Conservation (phyloP, 2,888 invertebrate species). For the Acleris laterana region DNA sequence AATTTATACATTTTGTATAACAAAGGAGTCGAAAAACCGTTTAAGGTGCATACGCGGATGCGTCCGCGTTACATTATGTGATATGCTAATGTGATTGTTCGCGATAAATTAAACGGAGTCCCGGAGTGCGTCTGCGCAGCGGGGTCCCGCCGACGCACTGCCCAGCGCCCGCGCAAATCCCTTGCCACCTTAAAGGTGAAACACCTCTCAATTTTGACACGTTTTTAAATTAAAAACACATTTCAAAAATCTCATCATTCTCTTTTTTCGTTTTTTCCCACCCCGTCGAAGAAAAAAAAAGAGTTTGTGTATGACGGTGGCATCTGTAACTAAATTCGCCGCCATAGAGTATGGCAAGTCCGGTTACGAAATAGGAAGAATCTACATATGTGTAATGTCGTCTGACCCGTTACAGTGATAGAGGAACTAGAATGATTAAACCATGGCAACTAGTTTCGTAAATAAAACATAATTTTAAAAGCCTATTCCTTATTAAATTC, state of each 20-base stretch:
- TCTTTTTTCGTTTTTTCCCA: too few species aligned
- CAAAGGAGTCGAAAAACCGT: slow-evolving; percentile 80
- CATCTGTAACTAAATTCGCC: too few species aligned
- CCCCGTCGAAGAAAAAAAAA: too few species aligned
- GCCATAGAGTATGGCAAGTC: not conserved
- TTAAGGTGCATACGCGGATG: slow-evolving; percentile 77
- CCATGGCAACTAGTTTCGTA: too few species aligned
- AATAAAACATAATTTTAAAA: not conserved
- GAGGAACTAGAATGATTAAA: too few species aligned
- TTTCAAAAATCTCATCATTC: not conserved
- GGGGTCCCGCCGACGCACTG: slow-evolving; percentile 68
- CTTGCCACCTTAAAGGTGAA: slow-evolving; percentile 63
- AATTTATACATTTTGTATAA: slow-evolving; percentile 78
- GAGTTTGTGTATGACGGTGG: too few species aligned
- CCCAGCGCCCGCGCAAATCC: slow-evolving; percentile 47
- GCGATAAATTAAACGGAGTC: slow-evolving; percentile 76
- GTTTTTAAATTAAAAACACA: not conserved
- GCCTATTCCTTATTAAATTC: slow-evolving; percentile 39
- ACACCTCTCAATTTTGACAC: slow-evolving; percentile 69
- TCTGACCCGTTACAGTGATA: too few species aligned
- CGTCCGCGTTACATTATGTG: slow-evolving; percentile 78
- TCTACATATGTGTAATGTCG: too few species aligned
- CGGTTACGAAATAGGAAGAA: too few species aligned
- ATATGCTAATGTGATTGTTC: slow-evolving; percentile 84
- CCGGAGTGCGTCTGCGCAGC: slow-evolving; percentile 65